Evolutionary conservation across 2,797 vertebrate genomes (phyloP), one percentile per base, ranked within the genome.

Genomic region (Austrolebias charrua): DNA sequence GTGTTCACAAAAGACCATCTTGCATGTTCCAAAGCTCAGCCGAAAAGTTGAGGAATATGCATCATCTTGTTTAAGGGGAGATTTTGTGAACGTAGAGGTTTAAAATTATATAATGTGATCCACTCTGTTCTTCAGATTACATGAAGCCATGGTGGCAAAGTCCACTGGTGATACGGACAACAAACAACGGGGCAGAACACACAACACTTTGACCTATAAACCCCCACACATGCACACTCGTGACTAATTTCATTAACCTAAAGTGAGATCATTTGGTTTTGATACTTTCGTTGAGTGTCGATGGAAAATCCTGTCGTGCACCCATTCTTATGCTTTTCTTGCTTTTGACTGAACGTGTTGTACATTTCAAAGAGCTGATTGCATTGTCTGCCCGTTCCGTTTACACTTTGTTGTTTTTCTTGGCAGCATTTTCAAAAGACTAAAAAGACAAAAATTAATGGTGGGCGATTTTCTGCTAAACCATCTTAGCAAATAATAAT

Each of bases 191-290:
- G 75, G 74, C 55, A 62, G 76, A 66, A 79, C 70, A 82, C 66
- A 79, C 19, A 66, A 87, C 74, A 74, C 87, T 90, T 89, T 90
- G 79, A 85, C 86, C 88, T 65, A 75, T 82, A 84, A 78, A 83
- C 82, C 77, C 75, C 49, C 62, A 35, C 43, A 19, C 44, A 15
- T n/a, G 28, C 19, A 44, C 6, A 24, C 28, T 12, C 3, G 38
- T 40, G 38, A 40, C 38, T 40, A 40, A 40, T 40, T 40, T 40
- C 38, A 40, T 40, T 40, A 40, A 11, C 38, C 38, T 12, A 12
- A 40, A 40, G 38, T 3, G 9, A 40, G 38, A 40, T 40, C 11
- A 66, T 56, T 68, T 53, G 51, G 38, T 54, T 60, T 55, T 60
- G 56, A 63, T 69, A 55, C 66, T 52, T 60, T n/a, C 40, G 18